phyloP scores from a whole-genome alignment of 2,888 invertebrate species.

The Argyresthia albistria region DNA sequence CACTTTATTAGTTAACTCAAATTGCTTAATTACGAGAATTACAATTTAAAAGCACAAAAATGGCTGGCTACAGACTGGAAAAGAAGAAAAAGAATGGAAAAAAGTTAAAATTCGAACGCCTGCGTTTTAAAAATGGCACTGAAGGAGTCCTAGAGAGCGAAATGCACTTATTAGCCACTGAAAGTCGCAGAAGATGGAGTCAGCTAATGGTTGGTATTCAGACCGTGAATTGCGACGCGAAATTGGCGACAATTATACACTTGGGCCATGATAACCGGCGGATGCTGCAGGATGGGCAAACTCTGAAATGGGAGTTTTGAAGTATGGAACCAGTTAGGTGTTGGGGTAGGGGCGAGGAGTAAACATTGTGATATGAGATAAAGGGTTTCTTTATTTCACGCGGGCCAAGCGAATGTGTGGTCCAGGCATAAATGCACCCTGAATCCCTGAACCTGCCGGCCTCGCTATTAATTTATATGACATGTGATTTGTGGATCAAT shows the following conservation, averaged over 20 bases:
- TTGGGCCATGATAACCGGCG: conserved; percentile 67
- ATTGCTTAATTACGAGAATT: conserved; percentile 50
- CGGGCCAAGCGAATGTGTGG: neutral
- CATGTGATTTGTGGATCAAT: too few species aligned
- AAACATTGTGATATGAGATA: neutral
- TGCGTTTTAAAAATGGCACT: conserved; percentile 51
- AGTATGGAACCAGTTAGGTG: neutral
- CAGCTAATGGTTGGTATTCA: conserved; percentile 66
- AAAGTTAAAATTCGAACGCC: conserved; percentile 3
- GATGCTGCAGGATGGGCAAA: conserved; percentile 49
- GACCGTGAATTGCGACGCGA: conserved; percentile 59
- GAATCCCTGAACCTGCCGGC: neutral
- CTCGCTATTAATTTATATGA: too few species aligned
- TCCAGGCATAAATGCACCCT: neutral
- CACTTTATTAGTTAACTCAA: conserved; percentile 27
- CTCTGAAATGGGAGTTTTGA: conserved; percentile 15
- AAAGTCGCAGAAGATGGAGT: conserved; percentile 26
- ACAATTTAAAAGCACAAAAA: conserved; percentile 9
- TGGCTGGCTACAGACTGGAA: neutral
- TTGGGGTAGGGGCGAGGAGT: neutral
- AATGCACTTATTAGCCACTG: conserved; percentile 67
- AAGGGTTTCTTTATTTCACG: neutral
- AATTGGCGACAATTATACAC: conserved; percentile 71
- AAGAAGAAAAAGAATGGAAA: neutral
- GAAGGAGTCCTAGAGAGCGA: conserved; percentile 60